A percentile compares a stretch with the other conserved stretches of the same genome.
These are phyloP conservation scores for Dolichoris vasculosae DNA, from an alignment of 1,140 invertebrate genomes.

Conservation along the genomic window DNA sequence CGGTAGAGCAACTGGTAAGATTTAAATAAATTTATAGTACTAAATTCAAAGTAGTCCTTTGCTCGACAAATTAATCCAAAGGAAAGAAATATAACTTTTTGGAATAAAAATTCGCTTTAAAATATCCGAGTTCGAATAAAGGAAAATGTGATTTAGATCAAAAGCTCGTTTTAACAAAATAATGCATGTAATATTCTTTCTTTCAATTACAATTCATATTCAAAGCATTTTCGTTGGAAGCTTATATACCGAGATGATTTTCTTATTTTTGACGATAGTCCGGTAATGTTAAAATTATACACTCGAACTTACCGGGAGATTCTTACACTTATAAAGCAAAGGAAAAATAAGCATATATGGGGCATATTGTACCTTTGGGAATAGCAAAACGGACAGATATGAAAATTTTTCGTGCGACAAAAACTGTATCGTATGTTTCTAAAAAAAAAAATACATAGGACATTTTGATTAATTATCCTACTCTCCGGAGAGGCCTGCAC, in stretches of 20 bases:
- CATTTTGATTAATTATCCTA: slow-evolving; percentile 52
- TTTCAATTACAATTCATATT: not conserved
- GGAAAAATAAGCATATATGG: slow-evolving; percentile 22
- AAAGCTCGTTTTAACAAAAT: not conserved
- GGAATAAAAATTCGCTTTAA: no score
- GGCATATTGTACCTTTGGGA: slow-evolving; percentile 36
- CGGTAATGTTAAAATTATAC: slow-evolving; percentile 47
- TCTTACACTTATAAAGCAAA: slow-evolving; percentile 19
- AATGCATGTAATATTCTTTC: not conserved
- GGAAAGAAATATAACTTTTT: no score
- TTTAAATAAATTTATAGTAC: no score
- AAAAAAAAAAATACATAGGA: slow-evolving; percentile 43
- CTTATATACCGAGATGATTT: not conserved
- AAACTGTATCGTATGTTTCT: slow-evolving; percentile 12
- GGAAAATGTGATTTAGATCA: not conserved
- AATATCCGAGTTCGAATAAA: no score
- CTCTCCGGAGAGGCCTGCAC: slow-evolving; percentile 33
- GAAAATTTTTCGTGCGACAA: slow-evolving; percentile 46
- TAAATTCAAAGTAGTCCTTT: no score
- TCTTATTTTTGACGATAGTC: not conserved
- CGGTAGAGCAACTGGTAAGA: no score
- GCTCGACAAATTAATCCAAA: no score
- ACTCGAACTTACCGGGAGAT: slow-evolving; percentile 25
- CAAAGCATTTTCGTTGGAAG: not conserved
- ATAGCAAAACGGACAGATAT: slow-evolving; percentile 40